Percentiles rank a stretch among this genome's conserved stretches.
phyloP scores from a whole-genome alignment of 2,888 invertebrate species.

The Eupithecia tripunctaria region DNA sequence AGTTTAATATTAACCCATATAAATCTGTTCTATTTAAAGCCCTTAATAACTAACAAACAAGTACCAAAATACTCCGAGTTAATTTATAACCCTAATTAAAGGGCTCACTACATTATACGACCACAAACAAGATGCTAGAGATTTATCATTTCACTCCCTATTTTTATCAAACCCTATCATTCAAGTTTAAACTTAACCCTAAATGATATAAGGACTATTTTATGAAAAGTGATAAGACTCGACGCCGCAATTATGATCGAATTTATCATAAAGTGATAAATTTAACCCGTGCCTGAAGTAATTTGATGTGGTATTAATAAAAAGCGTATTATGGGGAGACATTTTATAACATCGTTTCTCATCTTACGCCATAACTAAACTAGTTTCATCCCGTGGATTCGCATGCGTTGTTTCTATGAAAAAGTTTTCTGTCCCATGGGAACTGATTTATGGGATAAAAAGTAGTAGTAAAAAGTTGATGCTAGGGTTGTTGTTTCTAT shows the following conservation, averaged over 20 bases:
- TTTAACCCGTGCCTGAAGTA: constrained; percentile 59
- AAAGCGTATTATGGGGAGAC: constrained; percentile 58
- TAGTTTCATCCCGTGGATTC: no score
- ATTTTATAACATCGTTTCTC: constrained; percentile 64
- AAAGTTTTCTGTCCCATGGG: no score
- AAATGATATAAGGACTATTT: constrained; percentile 21
- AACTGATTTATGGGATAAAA: no score
- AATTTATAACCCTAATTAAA: constrained; percentile 45
- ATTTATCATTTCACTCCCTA: constrained; percentile 47
- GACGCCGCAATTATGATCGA: constrained; percentile 42
- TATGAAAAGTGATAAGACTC: constrained; percentile 20
- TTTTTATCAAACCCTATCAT: constrained; percentile 17
- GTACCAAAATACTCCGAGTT: constrained; percentile 22
- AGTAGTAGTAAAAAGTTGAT: no score
- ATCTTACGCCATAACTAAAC: no score
- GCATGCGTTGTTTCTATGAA: no score
- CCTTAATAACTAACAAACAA: constrained; percentile 1
- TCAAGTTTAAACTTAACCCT: constrained; percentile 29
- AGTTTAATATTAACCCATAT: neutral
- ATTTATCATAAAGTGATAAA: constrained; percentile 53
- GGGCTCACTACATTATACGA: constrained; percentile 45
- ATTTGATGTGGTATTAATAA: constrained; percentile 63
- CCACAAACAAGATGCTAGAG: constrained; percentile 46
- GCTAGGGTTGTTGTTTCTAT: no score
- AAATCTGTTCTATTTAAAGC: constrained; percentile 13